These are phyloP conservation scores for Poecilobothrus nobilitatus DNA, from an alignment of 2,888 invertebrate species.

Conservation along the genomic window DNA sequence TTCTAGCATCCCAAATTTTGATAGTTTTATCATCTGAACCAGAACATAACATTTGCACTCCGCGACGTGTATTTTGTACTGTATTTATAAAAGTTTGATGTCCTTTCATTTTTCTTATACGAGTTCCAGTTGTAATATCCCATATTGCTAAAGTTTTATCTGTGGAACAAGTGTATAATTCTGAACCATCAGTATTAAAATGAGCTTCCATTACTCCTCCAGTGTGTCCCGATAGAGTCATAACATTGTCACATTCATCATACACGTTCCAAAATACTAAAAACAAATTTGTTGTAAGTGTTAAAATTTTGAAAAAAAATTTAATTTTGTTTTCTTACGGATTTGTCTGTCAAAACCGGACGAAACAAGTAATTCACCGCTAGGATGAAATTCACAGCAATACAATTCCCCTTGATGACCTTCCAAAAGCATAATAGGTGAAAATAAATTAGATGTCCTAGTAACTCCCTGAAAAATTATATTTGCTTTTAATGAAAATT, in stretches of 20 bases:
- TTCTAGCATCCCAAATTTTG: constrained; percentile 86
- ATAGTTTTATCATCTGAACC: constrained; percentile 92
- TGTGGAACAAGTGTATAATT: constrained; percentile 83
- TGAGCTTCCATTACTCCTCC: constrained; percentile 92
- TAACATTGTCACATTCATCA: constrained; percentile 95
- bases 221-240: constrained; percentile 86
- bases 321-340: constrained; percentile 54
- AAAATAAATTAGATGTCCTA: constrained; percentile 77
- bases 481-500: neutral
- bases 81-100: constrained; percentile 69
- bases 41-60: constrained; percentile 82
- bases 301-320: no score
- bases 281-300: constrained; percentile 27
- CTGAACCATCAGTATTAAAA: constrained; percentile 75
- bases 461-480: constrained; percentile 51
- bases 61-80: constrained; percentile 62
- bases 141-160: constrained; percentile 92
- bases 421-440: constrained; percentile 91
- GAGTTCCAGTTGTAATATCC: constrained; percentile 82
- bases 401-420: constrained; percentile 98
- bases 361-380: constrained; percentile 88
- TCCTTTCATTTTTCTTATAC: constrained; percentile 85
- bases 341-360: constrained; percentile 93
- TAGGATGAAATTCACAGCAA: constrained; percentile 87
- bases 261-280: constrained; percentile 91